phyloP scores from a whole-genome alignment of 2,888 invertebrate species.

The Zele albiditarsus region DNA sequence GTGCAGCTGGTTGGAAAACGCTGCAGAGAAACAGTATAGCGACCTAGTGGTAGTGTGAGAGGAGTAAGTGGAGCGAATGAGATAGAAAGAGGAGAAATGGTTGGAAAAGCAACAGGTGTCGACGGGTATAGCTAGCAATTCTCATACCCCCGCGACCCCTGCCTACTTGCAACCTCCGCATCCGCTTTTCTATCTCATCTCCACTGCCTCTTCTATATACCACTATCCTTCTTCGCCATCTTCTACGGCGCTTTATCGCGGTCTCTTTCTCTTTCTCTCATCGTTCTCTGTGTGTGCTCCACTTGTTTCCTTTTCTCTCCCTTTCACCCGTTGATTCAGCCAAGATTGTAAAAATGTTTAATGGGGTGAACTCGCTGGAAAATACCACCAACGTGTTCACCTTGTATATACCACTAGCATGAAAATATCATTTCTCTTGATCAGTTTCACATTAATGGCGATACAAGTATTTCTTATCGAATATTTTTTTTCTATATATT shows the following conservation, averaged over 20 bases:
- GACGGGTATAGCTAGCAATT: conserved; percentile 65
- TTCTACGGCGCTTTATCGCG: conserved; percentile 25
- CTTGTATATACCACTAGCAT: conserved; percentile 56
- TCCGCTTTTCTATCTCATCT: conserved; percentile 44
- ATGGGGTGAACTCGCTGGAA: conserved; percentile 72
- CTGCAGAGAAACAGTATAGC: conserved; percentile 24
- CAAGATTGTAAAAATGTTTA: conserved; percentile 71
- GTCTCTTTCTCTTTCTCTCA: conserved; percentile 37
- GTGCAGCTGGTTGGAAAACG: conserved; percentile 7
- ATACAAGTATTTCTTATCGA: conserved; percentile 46
- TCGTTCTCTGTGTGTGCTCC: conserved; percentile 34
- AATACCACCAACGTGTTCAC: conserved; percentile 65
- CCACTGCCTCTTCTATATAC: conserved; percentile 38
- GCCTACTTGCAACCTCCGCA: conserved; percentile 48
- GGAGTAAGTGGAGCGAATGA: conserved; percentile 40
- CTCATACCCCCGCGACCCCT: conserved; percentile 48
- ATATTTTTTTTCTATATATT: conserved; percentile 22
- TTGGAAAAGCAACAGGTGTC: conserved; percentile 71
- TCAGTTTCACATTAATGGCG: conserved; percentile 65
- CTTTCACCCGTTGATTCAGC: conserved; percentile 59
- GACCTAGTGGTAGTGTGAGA: conserved; percentile 31
- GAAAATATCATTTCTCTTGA: conserved; percentile 66
- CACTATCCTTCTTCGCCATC: conserved; percentile 27
- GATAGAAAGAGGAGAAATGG: conserved; percentile 57
- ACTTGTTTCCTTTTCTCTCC: conserved; percentile 41